Percentiles rank a stretch among this genome's conserved stretches.
Conservation (phyloP, 2,113 vertebrate genomes). For the Turdus rufiventris region DNA sequence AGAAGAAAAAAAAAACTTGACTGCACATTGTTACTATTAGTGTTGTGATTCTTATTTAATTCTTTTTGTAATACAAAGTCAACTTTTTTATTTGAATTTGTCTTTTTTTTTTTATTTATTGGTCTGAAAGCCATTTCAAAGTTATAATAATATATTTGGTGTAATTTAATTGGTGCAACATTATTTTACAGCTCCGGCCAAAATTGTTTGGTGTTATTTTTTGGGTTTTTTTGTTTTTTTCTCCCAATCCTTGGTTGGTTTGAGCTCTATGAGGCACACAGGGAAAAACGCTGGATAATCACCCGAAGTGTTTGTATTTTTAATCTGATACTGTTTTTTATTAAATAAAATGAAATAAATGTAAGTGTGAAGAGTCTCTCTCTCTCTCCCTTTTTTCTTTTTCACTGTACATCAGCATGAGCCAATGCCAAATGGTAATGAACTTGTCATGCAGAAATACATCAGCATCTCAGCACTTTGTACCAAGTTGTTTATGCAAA, state of each 20-base stretch:
- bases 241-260: conserved; percentile 70
- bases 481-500: conserved; percentile 27
- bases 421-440: background rate
- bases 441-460: conserved; percentile 19
- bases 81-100: conserved; percentile 88
- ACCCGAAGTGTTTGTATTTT: conserved; percentile 79
- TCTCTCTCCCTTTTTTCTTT: conserved; percentile 8
- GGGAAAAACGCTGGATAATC: conserved; percentile 73
- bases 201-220: conserved; percentile 61
- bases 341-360: conserved; percentile 76
- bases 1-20: conserved; percentile 80
- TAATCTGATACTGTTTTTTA: conserved; percentile 76
- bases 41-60: conserved; percentile 88
- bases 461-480: conserved; percentile 1
- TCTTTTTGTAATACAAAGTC: conserved; percentile 79
- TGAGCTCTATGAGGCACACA: conserved; percentile 65
- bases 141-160: conserved; percentile 88
- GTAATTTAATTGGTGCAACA: conserved; percentile 84
- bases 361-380: conserved; percentile 47
- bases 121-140: conserved; percentile 96
- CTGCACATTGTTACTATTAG: conserved; percentile 96
- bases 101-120: conserved; percentile 91
- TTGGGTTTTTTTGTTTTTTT: background rate
- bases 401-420: background rate
- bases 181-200: conserved; percentile 76